Evolutionary conservation across 2,888 invertebrate species (phyloP).

Genomic region (Caenorhabditis sp.): DNA sequence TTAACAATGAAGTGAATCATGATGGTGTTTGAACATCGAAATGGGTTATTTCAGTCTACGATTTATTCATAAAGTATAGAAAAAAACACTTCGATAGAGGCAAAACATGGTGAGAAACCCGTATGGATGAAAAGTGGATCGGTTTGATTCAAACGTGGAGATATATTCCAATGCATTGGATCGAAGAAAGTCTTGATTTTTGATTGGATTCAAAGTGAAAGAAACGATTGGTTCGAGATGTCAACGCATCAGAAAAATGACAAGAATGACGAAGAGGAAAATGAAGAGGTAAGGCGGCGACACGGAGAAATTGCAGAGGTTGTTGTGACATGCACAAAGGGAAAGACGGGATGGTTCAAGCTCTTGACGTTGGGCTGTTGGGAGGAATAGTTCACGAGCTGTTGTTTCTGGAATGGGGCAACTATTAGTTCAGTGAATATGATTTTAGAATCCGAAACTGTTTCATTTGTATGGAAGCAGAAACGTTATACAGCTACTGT

Average conservation of each 20-base stretch:
- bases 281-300: constrained; percentile 62
- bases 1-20: neutral
- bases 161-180: constrained; percentile 27
- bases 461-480: no score
- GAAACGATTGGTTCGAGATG: constrained; percentile 16
- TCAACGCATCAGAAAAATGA: constrained; percentile 59
- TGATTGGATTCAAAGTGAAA: constrained; percentile 32
- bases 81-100: constrained; percentile 40
- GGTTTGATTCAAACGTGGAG: constrained; percentile 48
- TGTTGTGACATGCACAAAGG: constrained; percentile 74
- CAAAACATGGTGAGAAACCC: constrained; percentile 49
- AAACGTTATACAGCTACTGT: no score
- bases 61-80: constrained; percentile 41
- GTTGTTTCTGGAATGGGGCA: constrained; percentile 63
- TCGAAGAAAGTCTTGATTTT: constrained; percentile 5
- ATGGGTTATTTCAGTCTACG: constrained; percentile 14
- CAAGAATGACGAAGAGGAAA: constrained; percentile 50
- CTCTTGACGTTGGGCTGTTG: constrained; percentile 71
- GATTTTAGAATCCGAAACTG: no score
- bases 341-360: constrained; percentile 71
- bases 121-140: constrained; percentile 45
- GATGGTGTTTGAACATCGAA: constrained; percentile 10
- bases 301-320: constrained; percentile 73
- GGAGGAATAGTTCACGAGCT: constrained; percentile 71
- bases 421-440: no score